Conservation (phyloP, 2,113 vertebrate species). For the Macrotus californicus region DNA sequence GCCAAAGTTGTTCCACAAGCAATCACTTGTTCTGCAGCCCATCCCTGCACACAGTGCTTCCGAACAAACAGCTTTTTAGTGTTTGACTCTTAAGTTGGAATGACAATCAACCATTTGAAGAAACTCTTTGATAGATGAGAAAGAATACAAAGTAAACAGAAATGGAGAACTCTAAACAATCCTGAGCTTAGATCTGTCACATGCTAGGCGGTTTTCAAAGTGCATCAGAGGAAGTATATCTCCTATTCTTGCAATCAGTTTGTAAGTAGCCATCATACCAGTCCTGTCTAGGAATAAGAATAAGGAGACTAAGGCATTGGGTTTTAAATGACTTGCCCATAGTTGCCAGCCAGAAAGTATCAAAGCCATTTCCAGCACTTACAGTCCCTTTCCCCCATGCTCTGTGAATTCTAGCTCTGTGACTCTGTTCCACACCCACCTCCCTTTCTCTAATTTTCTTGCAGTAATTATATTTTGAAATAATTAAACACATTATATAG, state of each 20-base stretch:
- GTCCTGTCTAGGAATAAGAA: not conserved
- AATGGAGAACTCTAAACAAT: not conserved
- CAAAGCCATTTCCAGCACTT: not conserved
- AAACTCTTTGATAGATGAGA: not conserved
- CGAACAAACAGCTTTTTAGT: not conserved
- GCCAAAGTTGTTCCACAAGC: not conserved
- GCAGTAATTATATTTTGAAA: not conserved
- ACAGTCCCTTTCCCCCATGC: accelerated
- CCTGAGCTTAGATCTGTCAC: not conserved
- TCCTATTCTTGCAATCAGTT: not conserved
- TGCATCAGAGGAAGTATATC: not conserved
- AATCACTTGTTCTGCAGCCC: not conserved
- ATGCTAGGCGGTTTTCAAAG: not conserved
- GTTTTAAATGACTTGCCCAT: not conserved
- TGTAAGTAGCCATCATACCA: not conserved
- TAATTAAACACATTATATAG: not conserved
- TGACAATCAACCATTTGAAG: not conserved
- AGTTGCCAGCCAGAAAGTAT: not conserved
- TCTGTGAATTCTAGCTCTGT: not conserved
- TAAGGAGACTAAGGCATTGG: not conserved
- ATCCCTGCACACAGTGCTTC: not conserved
- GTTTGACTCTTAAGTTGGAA: not conserved
- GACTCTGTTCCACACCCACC: not conserved
- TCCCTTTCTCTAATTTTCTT: not conserved
- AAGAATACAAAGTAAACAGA: not conserved